Conservation (phyloP, 2,888 invertebrate genomes). For the Eupithecia pulchellata region DNA sequence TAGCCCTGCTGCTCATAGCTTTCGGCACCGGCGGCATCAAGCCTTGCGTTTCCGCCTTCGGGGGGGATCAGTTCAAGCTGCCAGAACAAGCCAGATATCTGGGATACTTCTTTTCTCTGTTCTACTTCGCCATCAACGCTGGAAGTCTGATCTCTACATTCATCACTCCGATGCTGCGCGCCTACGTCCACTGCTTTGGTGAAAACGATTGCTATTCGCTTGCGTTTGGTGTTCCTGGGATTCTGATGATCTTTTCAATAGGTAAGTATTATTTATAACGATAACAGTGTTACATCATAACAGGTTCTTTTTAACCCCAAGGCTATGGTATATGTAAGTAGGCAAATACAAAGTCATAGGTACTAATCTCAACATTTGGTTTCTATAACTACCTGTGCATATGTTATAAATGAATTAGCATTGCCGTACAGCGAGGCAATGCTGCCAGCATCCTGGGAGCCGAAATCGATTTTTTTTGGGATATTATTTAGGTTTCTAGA, state of each 20-base stretch:
- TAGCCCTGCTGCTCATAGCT: slow-evolving; percentile 91
- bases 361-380: too few species aligned
- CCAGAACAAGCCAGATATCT: slow-evolving; percentile 92
- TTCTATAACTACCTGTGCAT: too few species aligned
- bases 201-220: slow-evolving; percentile 91
- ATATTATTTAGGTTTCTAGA: too few species aligned
- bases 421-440: too few species aligned
- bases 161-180: slow-evolving; percentile 94
- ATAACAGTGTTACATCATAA: too few species aligned
- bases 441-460: too few species aligned
- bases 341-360: too few species aligned
- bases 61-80: slow-evolving; percentile 95
- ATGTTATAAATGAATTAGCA: too few species aligned
- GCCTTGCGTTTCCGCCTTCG: slow-evolving; percentile 97
- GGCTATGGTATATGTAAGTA: too few species aligned
- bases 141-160: slow-evolving; percentile 95
- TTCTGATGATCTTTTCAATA: slow-evolving; percentile 93
- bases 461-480: too few species aligned
- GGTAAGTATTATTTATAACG: too few species aligned
- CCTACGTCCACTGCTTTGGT: slow-evolving; percentile 91
- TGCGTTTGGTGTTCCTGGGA: slow-evolving; percentile 95
- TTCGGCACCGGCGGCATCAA: slow-evolving; percentile 98
- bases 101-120: slow-evolving; percentile 95
- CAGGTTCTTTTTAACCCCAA: too few species aligned
- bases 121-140: slow-evolving; percentile 97